phyloP scores from a whole-genome alignment of 2,888 invertebrate species.

The Xylota sylvarum region DNA sequence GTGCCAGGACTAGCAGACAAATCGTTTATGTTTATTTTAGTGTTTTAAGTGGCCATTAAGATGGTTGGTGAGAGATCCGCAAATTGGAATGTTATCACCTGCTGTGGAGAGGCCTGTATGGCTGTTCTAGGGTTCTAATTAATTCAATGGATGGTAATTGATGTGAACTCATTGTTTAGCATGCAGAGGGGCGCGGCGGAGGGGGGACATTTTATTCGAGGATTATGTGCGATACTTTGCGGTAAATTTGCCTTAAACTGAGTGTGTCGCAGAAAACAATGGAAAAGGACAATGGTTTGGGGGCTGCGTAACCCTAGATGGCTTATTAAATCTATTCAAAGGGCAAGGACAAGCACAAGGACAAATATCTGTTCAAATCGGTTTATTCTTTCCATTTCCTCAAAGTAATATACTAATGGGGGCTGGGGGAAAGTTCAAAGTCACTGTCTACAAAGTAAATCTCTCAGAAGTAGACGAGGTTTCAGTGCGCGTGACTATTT shows the following conservation, averaged over 20 bases:
- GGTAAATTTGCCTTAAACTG: background rate
- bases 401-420: too few species aligned
- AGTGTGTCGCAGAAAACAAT: background rate
- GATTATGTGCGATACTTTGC: constrained; percentile 38
- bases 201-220: constrained; percentile 34
- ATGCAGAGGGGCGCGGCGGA: constrained; percentile 35
- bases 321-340: too few species aligned
- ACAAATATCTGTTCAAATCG: too few species aligned
- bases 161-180: constrained; percentile 57
- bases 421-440: too few species aligned
- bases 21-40: constrained; percentile 76
- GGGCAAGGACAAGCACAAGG: too few species aligned
- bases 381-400: too few species aligned
- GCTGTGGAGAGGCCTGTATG: constrained; percentile 31
- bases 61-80: constrained; percentile 46
- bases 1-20: constrained; percentile 46
- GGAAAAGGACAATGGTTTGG: background rate
- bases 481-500: too few species aligned
- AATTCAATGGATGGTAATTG: constrained; percentile 67
- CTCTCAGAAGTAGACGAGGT: too few species aligned
- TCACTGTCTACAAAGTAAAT: too few species aligned
- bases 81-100: constrained; percentile 72
- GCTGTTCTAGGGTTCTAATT: constrained; percentile 42
- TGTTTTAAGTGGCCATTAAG: constrained; percentile 72
- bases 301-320: background rate